Conservation (phyloP, 2,888 invertebrate species). For the Drosophila mimica region DNA sequence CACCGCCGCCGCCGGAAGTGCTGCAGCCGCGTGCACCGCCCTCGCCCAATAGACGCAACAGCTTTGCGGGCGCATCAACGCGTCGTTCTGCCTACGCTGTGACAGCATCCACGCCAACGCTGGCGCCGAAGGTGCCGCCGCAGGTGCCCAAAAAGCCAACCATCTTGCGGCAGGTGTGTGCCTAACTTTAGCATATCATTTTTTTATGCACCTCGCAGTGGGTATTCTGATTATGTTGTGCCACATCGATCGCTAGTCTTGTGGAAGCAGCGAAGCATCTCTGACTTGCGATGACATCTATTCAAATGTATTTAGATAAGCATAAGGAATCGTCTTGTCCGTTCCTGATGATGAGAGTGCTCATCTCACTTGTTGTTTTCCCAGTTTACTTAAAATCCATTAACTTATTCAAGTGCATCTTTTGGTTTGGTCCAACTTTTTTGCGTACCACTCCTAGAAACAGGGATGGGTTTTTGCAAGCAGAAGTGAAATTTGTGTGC, state of each 20-base stretch:
- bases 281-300: not conserved
- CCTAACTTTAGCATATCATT: slow-evolving; percentile 2
- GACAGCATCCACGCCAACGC: slow-evolving; percentile 51
- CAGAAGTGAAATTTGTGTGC: not conserved
- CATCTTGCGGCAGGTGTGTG: slow-evolving; percentile 80
- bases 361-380: not conserved
- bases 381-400: not conserved
- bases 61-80: slow-evolving; percentile 85
- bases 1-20: slow-evolving; percentile 85
- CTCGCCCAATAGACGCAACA: slow-evolving; percentile 84
- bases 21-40: slow-evolving; percentile 79
- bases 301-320: not conserved
- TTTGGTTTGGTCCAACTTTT: not conserved
- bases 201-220: not conserved
- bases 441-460: not conserved
- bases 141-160: slow-evolving; percentile 84
- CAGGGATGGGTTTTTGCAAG: not conserved
- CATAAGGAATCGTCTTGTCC: not conserved
- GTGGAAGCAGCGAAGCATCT: not conserved
- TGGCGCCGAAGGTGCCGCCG: slow-evolving; percentile 83
- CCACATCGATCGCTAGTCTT: not conserved
- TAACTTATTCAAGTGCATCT: not conserved
- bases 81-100: slow-evolving; percentile 73
- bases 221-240: not conserved
- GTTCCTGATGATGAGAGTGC: not conserved